A percentile compares a stretch with the other conserved stretches of the same genome.
phyloP scores from a whole-genome alignment of 1,140 invertebrate genomes.

The Drosophila paulistorum region DNA sequence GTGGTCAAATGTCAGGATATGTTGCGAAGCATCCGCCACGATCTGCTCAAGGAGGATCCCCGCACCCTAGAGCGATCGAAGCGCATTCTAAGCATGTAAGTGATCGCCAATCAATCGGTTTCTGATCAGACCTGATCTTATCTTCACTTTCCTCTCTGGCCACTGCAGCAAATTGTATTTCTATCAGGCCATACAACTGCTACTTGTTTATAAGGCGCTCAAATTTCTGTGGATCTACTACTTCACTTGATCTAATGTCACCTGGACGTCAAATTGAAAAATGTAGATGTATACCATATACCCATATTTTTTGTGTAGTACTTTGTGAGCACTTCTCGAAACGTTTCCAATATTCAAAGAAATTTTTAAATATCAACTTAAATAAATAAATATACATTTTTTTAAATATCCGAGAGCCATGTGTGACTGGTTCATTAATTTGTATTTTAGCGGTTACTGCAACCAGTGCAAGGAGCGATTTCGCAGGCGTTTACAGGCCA shows the following conservation, averaged over 20 bases:
- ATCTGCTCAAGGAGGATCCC: constrained; percentile 59
- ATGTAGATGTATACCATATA: neutral
- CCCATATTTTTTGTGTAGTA: constrained; percentile 2
- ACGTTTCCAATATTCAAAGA: neutral
- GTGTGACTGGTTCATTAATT: neutral
- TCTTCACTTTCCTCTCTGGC: neutral
- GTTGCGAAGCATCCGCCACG: constrained; percentile 58
- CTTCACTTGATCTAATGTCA: neutral
- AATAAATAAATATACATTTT: neutral
- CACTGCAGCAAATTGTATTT: constrained; percentile 50
- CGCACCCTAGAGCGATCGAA: constrained; percentile 35
- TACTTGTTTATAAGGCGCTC: constrained; percentile 63
- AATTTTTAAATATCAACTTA: neutral
- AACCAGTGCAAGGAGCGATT: neutral
- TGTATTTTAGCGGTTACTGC: neutral
- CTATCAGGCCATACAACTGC: constrained; percentile 42
- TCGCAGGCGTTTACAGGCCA: neutral
- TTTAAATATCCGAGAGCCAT: neutral
- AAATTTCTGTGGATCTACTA: constrained; percentile 52
- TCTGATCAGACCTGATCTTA: too few relatives aligned
- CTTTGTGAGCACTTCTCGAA: neutral
- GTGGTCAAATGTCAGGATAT: constrained; percentile 31
- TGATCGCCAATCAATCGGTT: neutral
- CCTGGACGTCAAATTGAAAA: neutral
- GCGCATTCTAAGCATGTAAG: constrained; percentile 47